Evolutionary conservation across 2,888 invertebrate species (phyloP).

Genomic region (Drosophila atripex): DNA sequence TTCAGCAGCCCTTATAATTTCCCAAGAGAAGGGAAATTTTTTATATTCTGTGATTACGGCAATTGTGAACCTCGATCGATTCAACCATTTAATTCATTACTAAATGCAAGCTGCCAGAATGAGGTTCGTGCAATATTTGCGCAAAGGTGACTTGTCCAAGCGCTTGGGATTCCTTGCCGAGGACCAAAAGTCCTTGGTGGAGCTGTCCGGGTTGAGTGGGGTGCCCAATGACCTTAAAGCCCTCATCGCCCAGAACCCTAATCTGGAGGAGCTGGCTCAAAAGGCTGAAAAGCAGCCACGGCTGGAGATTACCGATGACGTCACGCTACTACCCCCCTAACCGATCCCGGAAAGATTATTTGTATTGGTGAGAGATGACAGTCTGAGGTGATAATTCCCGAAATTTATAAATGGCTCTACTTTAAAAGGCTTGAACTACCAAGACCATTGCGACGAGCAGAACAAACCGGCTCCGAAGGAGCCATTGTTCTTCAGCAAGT

Average conservation of each 20-base stretch:
- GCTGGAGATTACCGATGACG: conserved; percentile 51
- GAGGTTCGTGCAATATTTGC: conserved; percentile 88
- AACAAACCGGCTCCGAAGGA: conserved; percentile 89
- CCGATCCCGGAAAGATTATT: conserved; percentile 91
- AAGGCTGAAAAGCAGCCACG: conserved; percentile 48
- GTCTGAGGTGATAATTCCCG: no score
- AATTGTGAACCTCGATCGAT: neutral
- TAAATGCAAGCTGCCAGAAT: conserved; percentile 80
- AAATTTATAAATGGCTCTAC: neutral
- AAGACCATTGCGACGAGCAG: conserved; percentile 93
- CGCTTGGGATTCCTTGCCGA: conserved; percentile 87
- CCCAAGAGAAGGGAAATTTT: neutral
- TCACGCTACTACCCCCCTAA: conserved; percentile 86
- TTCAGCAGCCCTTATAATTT: neutral
- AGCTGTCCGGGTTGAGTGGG: conserved; percentile 82
- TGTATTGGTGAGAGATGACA: conserved; percentile 85
- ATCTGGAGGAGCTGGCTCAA: conserved; percentile 78
- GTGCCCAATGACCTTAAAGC: conserved; percentile 82
- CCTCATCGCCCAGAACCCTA: conserved; percentile 83
- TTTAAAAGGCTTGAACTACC: conserved; percentile 89
- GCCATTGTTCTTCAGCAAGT: conserved; percentile 96
- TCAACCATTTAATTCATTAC: conserved; percentile 37
- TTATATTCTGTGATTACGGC: conserved; percentile 6
- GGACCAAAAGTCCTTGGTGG: conserved; percentile 88
- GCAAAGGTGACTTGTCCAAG: conserved; percentile 85